Base-by-base conservation (phyloP, 2,888 invertebrate species). In the Pollenia angustigena region DNA sequence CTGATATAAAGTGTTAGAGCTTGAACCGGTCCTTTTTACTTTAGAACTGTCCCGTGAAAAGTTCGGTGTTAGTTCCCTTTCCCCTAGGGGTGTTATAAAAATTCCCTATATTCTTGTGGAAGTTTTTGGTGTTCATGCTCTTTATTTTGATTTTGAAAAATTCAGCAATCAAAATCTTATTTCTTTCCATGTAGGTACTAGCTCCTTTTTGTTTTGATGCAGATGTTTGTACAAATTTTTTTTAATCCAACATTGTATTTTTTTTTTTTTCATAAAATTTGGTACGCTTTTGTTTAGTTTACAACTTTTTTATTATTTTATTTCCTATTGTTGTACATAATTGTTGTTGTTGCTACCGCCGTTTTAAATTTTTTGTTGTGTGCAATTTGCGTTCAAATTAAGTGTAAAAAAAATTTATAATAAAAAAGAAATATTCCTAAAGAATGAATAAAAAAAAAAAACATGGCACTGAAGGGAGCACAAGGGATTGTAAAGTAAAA, bases 381-480 rank as follows among this genome's bases (percentile, higher is more conserved):
- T 62, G 74, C 66, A 81, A 85, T 85, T 85, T 85, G 81, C 40
- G 81, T 85, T 40, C 72, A 85, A 78, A 85, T 85, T 81, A 85
- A 81, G 71, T 81, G 80, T 81, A 75, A 76, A 79, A 68, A 64
- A 58, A 60, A 60, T 44, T n/a, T 48, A 54, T 44, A 58, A 54
- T 56, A 32, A 40, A 40, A 32, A 52, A 32, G 14, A 69, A 58
- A 60, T n/a, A 69, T 9, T 69, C 16, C 18, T 42, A 52, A 16
- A 32, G 4, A 32, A 32, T 32, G 32, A 6, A 32, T 32, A 32
- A 32, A 32, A 32, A 32, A 32, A 32, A 32, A 32, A 18, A 60
- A 50, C 58, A 60, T n/a, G 46, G 56, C 46, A 48, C 48, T 10
- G 23, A 56, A 8, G 50, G n/a, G 16, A 40, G 60, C 12, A 32